Percentiles rank a stretch among this genome's conserved stretches.
These are phyloP conservation scores for Amphiprion ocellaris DNA, from an alignment of 2,113 vertebrate genomes.

Conservation along the genomic window DNA sequence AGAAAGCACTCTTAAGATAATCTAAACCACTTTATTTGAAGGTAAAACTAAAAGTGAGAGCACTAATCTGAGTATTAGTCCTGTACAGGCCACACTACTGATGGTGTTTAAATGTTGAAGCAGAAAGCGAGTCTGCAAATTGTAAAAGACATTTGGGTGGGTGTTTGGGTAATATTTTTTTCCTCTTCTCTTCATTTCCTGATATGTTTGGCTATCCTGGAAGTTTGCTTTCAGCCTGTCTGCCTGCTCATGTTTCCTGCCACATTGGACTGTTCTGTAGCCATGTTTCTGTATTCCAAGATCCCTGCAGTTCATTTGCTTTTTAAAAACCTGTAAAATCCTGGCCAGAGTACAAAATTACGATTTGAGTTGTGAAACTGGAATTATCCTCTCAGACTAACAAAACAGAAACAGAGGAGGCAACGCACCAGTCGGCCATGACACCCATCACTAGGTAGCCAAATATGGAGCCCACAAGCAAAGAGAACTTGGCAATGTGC, in stretches of 20 bases:
- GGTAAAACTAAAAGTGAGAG: not conserved
- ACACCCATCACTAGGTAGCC: conserved; percentile 98
- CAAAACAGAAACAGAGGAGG: conserved; percentile 35
- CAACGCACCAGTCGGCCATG: conserved; percentile 97
- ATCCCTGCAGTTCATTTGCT: not conserved
- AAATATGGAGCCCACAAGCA: conserved; percentile 97
- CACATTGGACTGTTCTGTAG: not conserved
- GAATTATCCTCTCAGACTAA: not conserved
- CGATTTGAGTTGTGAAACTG: not conserved
- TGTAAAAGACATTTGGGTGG: too few relatives aligned
- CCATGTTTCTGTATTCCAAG: not conserved
- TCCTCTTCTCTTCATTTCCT: not conserved
- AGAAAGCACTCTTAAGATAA: not conserved
- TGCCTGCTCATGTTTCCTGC: not conserved
- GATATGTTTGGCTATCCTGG: not conserved
- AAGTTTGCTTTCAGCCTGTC: not conserved
- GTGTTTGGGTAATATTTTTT: too few relatives aligned
- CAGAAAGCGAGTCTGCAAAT: too few relatives aligned
- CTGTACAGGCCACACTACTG: too few relatives aligned
- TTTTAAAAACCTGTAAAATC: not conserved
- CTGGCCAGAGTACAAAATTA: not conserved
- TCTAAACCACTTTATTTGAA: not conserved
- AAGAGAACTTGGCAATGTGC: conserved; percentile 97
- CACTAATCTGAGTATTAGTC: too few relatives aligned
- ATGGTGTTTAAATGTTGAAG: not conserved